phyloP scores from a whole-genome alignment of 2,797 vertebrate species.

The Novumbra hubbsi region DNA sequence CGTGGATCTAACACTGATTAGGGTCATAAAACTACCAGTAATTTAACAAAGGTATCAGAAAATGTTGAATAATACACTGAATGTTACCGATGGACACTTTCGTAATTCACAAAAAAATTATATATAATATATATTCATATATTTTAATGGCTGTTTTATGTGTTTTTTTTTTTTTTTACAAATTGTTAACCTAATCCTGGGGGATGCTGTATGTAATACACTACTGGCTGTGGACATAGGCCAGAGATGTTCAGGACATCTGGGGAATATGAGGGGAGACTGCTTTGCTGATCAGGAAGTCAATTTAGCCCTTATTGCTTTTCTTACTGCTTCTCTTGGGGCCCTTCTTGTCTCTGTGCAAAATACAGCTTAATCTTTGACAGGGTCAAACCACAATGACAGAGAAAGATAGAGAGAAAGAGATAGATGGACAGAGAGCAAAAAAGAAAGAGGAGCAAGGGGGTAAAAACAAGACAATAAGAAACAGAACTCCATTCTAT shows the following conservation, averaged over 20 bases:
- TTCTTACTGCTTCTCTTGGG: conserved; percentile 2
- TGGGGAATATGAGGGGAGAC: neutral
- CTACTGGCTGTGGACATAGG: neutral
- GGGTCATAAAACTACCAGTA: no score
- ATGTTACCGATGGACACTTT: no score
- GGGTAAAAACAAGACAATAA: neutral
- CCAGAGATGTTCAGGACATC: neutral
- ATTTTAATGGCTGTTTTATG: no score
- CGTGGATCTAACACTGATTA: no score
- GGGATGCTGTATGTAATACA: no score
- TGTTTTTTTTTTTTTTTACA: no score
- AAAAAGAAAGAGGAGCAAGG: neutral
- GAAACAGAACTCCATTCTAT: neutral
- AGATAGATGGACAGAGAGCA: neutral
- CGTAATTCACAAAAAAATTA: no score
- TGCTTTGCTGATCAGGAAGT: neutral
- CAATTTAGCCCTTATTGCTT: neutral
- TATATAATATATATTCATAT: no score
- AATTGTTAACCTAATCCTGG: no score
- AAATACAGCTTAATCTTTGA: conserved; percentile 1
- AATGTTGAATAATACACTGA: no score
- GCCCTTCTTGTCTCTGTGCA: neutral
- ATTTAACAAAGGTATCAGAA: no score
- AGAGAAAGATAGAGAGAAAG: neutral
- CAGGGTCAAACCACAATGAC: neutral